Evolutionary conservation across 2,797 vertebrate species (phyloP), one percentile per base, ranked within the genome.

Genomic region (Acanthurus leucopareius): DNA sequence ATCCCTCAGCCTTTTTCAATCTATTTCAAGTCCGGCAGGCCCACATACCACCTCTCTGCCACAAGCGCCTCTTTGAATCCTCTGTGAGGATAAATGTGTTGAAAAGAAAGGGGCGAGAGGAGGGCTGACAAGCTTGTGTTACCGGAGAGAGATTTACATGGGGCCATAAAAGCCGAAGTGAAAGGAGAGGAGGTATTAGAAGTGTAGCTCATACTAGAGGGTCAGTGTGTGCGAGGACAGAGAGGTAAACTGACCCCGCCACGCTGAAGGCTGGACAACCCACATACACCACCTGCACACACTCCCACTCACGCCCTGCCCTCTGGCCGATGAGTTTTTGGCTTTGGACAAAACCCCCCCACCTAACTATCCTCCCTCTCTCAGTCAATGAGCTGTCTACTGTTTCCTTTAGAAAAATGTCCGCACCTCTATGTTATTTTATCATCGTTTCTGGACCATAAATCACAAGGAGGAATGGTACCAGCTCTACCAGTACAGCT

Each of bases 101-200:
- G 90, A 88, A 90, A 92, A 90, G 85, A 93, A 93, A 91, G 81
- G 79, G 59, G 64, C 59, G 64, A 22, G 77, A 86, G 82, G 80
- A 90, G 73, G 80, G 63, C 77, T 87, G 89, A 92, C 91, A 90
- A 70, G 90, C 85, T 93, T 92, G 90, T 91, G 91, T 93, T 92
- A 93, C 91, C 64, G 2, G 71, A 91, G 88, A 93, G 86, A 93
- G 91, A 92, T 93, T 93, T 93, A 93, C 87, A 92, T 83, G 77
- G 82, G 83, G 87, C 76, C 90, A 89, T 93, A 92, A 92, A 93
- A 92, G 85, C 82, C 52, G 3, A 75, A 72, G 88, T 93, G 91
- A 92, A 93, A 92, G 88, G 86, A 91, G 90, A 93, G 91, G 88
- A 90, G 87, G 81, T 80, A 68, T 42, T 42, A 42, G 40, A 13